Evolutionary conservation across 2,113 vertebrate species (phyloP).

Genomic region (Oncorhynchus tshawytscha): DNA sequence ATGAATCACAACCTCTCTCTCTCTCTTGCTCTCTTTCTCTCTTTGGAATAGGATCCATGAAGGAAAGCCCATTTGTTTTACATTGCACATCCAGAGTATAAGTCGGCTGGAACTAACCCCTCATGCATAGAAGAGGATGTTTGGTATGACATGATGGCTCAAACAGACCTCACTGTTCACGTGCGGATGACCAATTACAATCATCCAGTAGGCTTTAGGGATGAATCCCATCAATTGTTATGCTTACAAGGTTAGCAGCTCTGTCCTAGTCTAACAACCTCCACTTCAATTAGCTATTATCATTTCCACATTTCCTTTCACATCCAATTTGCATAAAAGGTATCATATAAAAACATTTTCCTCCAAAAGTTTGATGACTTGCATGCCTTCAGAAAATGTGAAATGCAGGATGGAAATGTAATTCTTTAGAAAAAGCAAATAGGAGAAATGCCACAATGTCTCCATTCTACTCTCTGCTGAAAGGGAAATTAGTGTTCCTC

Average conservation of each 20-base stretch:
- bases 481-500: conserved; percentile 20
- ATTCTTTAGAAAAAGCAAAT: conserved; percentile 14
- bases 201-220: conserved; percentile 37
- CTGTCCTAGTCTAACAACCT: conserved; percentile 46
- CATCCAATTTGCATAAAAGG: conserved; percentile 59
- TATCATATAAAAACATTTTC: conserved; percentile 49
- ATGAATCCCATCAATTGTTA: conserved; percentile 39
- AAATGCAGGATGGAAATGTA: conserved; percentile 6
- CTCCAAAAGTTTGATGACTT: conserved; percentile 47
- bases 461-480: conserved; percentile 36
- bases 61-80: conserved; percentile 16
- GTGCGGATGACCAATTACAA: conserved; percentile 29
- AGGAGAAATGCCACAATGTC: conserved; percentile 13
- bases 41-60: conserved; percentile 6
- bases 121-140: conserved; percentile 10
- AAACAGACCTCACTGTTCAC: conserved; percentile 19
- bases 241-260: conserved; percentile 52
- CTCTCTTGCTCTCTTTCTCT: background rate
- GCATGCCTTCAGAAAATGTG: conserved; percentile 35
- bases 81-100: background rate
- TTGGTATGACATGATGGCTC: conserved; percentile 28
- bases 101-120: background rate
- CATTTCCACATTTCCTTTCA: conserved; percentile 59
- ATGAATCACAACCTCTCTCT: background rate
- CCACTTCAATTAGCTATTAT: conserved; percentile 52